Percentiles rank a stretch among this genome's conserved stretches.
Evolutionary conservation across 2,113 vertebrate genomes (phyloP).

Genomic region (Rafetus swinhoei): DNA sequence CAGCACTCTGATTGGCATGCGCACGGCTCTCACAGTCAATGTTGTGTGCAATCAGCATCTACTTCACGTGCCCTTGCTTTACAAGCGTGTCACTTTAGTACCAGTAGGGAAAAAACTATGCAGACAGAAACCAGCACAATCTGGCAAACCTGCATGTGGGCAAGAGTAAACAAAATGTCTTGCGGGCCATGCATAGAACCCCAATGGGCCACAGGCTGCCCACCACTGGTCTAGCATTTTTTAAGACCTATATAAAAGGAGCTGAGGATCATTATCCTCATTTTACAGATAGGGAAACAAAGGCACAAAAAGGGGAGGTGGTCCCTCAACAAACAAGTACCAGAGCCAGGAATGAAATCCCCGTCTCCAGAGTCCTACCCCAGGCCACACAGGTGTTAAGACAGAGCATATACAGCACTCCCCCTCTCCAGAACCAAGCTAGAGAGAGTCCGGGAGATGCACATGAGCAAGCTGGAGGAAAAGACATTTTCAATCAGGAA

Average conservation of each 20-base stretch:
- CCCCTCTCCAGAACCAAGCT: conserved; percentile 31
- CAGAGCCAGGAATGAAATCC: background rate
- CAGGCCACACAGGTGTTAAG: background rate
- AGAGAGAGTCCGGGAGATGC: conserved; percentile 24
- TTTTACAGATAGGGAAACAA: background rate
- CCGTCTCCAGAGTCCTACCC: background rate
- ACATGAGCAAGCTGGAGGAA: conserved; percentile 41
- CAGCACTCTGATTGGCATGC: no score
- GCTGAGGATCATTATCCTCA: background rate
- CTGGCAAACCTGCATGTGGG: no score
- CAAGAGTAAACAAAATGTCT: no score
- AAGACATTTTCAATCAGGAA: conserved; percentile 43
- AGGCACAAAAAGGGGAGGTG: background rate
- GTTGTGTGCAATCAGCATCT: no score
- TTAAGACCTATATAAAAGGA: background rate
- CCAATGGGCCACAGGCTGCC: no score
- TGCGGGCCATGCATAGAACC: no score
- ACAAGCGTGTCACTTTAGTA: no score
- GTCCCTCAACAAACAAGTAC: background rate
- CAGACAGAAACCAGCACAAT: no score
- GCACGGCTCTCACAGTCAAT: no score
- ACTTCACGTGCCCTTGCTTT: no score
- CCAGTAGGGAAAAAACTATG: no score
- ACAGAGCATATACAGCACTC: background rate
- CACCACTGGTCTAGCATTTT: background rate